These are phyloP conservation scores for Psilopsiagon aymara DNA, from an alignment of 2,113 vertebrate species.

Conservation along the genomic window DNA sequence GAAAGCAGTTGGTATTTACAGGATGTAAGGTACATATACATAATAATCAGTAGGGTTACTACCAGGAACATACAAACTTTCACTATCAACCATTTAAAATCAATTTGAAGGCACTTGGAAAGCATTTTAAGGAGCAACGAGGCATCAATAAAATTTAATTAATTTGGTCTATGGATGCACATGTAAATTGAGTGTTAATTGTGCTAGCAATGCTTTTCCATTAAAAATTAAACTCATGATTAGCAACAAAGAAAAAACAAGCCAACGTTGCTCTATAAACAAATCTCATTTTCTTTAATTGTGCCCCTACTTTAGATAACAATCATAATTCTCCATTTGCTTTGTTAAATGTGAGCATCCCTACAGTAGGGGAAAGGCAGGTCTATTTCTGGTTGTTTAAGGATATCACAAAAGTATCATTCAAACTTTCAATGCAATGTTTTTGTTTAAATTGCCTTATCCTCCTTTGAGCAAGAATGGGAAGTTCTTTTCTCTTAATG, in stretches of 20 bases:
- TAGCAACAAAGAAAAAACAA: conserved; percentile 66
- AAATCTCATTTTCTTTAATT: conserved; percentile 69
- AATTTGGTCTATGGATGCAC: conserved; percentile 81
- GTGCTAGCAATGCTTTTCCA: conserved; percentile 79
- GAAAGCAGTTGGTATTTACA: background rate
- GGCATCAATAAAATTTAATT: conserved; percentile 87
- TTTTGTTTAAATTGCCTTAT: conserved; percentile 22
- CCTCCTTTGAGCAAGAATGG: conserved; percentile 32
- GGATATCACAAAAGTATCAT: background rate
- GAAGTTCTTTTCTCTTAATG: conserved; percentile 35
- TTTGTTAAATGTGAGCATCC: conserved; percentile 43
- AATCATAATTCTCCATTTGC: conserved; percentile 72
- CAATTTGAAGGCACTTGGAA: conserved; percentile 81
- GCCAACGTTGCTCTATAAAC: conserved; percentile 66
- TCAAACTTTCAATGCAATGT: background rate
- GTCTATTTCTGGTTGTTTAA: background rate
- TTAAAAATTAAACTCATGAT: conserved; percentile 84
- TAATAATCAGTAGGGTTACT: conserved; percentile 52
- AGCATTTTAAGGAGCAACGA: conserved; percentile 82
- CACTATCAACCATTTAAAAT: conserved; percentile 78
- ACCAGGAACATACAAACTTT: conserved; percentile 60
- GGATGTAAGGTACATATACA: background rate
- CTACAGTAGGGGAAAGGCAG: background rate
- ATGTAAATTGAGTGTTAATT: conserved; percentile 86
- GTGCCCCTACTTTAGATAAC: conserved; percentile 53